Evolutionary conservation across 2,113 vertebrate species (phyloP), one percentile per base, ranked within the genome.

Genomic region (Thermophis baileyi): DNA sequence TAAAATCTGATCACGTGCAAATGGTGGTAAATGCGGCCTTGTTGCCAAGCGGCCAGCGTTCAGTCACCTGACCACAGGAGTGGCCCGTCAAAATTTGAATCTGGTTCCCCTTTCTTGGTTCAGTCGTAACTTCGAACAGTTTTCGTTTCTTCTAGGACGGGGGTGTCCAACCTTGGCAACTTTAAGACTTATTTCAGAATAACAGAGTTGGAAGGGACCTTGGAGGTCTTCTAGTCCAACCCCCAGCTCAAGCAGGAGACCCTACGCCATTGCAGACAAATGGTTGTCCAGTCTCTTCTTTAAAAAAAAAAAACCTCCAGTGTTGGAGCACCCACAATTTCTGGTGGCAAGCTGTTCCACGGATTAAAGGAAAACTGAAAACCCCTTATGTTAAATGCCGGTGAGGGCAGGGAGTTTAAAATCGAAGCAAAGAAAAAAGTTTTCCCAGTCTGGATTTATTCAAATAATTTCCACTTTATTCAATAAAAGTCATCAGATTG

Each of bases 391-490:
- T 3, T 81, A 22, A 40, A 81, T 14, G 35, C 35, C 7, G 3
- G 35, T 3, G 35, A 81, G 18, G 74, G 35, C 35, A 9, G 74
- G 18, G n/a, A n/a, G 18, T 87, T 87, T n/a, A 35, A 86, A 57
- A 20, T 10, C 10, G 5, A 53, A 47, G 8, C 25, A 49, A 86
- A 46, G 18, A 25, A 85, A 57, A 24, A 57, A 57, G 24, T 24
- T 20, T n/a, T 27, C 3, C 47, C 54, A 63, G 54, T 69, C 86
- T 49, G 47, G 24, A 44, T 69, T 50, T 88, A 92, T 88, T 92
- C 91, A 88, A 92, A 92, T 69, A 92, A 74, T 74, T 74, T 51
- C 86, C 35, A 22, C 27, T 92, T 92, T 92, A 92, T 92, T 92
- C 86, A 88, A 69, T 30, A 88, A 88, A 92, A 53, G 57, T 88